A percentile compares a stretch with the other conserved stretches of the same genome.
phyloP scores from a whole-genome alignment of 2,797 vertebrate species.

The Malurus leucopterus region DNA sequence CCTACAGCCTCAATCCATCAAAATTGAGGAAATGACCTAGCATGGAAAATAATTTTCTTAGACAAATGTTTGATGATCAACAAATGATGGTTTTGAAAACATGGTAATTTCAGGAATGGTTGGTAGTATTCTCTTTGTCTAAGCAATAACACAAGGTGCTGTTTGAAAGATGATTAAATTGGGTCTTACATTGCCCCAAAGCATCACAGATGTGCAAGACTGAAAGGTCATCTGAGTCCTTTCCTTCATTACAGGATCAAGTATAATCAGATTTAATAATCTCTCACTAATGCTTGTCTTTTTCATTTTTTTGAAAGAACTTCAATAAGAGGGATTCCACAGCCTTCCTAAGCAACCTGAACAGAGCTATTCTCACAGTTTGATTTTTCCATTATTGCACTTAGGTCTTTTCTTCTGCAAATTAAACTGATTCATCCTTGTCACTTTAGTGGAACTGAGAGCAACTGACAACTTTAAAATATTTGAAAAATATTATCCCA shows the following conservation, averaged over 20 bases:
- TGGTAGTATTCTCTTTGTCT: not conserved
- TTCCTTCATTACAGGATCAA: not conserved
- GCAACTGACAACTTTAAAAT: not conserved
- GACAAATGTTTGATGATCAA: not conserved
- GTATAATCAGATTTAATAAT: not conserved
- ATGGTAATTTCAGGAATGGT: not conserved
- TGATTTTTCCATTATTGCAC: not conserved
- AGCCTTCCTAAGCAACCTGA: not conserved
- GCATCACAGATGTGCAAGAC: not conserved
- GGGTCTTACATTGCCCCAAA: not conserved
- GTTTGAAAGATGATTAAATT: not conserved
- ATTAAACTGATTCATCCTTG: not conserved
- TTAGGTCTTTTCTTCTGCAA: not conserved
- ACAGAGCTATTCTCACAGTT: not conserved
- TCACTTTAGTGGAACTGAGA: not conserved
- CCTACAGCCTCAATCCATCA: not conserved
- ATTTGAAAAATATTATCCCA: not conserved
- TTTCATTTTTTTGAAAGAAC: not conserved
- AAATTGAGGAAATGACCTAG: not conserved
- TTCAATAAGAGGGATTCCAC: not conserved
- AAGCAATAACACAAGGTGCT: not conserved
- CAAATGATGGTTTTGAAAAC: not conserved
- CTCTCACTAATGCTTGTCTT: not conserved
- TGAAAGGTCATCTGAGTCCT: not conserved
- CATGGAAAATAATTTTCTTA: not conserved